These are phyloP conservation scores for Drosophila nigritarsus DNA, from an alignment of 2,888 invertebrate species.

Conservation along the genomic window DNA sequence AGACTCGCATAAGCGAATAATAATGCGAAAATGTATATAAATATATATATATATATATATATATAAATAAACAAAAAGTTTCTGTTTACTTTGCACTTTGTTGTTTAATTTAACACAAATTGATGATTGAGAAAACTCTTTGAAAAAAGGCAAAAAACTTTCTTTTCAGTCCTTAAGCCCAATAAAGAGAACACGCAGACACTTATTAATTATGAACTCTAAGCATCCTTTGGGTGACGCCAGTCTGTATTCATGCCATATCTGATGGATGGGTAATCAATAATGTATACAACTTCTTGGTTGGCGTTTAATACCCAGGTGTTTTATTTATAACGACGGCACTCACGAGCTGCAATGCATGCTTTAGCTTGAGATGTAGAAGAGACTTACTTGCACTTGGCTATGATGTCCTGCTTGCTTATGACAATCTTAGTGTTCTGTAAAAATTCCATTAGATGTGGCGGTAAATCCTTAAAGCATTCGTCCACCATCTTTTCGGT, in stretches of 20 bases:
- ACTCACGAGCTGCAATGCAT: constrained; percentile 4
- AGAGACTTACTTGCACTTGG: constrained; percentile 84
- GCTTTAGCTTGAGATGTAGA: not conserved
- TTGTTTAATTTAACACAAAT: not conserved
- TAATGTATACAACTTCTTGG: constrained; percentile 21
- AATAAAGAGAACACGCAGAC: not conserved
- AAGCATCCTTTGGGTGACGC: not conserved
- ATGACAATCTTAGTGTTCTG: constrained; percentile 82
- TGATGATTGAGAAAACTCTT: constrained; percentile 1
- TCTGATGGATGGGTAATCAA: constrained; percentile 38
- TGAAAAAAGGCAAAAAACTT: constrained; percentile 3
- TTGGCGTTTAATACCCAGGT: constrained; percentile 11
- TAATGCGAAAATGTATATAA: not conserved
- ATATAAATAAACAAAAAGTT: constrained; percentile 9
- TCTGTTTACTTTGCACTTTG: constrained; percentile 8
- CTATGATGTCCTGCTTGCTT: constrained; percentile 80
- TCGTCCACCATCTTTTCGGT: constrained; percentile 82
- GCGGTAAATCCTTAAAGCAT: constrained; percentile 83
- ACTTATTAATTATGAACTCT: constrained; percentile 40
- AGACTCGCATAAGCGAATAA: not conserved
- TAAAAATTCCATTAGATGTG: constrained; percentile 83
- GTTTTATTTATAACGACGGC: constrained; percentile 20
- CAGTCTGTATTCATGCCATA: not conserved
- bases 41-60: too few relatives aligned
- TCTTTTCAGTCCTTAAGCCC: not conserved